Base-by-base conservation (phyloP, 2,888 invertebrate species). In the Cerastis rubricosa region DNA sequence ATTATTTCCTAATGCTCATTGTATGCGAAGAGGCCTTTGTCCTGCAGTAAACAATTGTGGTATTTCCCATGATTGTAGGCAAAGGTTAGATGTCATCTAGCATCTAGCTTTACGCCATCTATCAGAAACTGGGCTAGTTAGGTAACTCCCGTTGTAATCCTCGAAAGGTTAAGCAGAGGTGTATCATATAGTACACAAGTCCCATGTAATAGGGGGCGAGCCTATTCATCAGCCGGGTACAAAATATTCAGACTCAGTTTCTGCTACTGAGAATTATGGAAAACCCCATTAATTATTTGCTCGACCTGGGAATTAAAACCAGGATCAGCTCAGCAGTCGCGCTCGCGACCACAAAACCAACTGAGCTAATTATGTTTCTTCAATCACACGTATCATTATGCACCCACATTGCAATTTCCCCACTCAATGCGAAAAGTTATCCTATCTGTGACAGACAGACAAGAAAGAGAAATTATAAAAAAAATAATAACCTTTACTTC, bases 61-160 rank as follows among this genome's bases (percentile, higher is more conserved):
- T 71, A 49, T n/a, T 74, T 72, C 40, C 9, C 72, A 71, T 29
- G 5, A 14, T 59, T 25, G 25, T 7, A 61, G 8, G 29, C 5
- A 49, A 61, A 40, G n/a, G 35, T 22, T 29, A 19, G 8, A 54
- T 29, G 47, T 43, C 51, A 70, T 54, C 29, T 43, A 7, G 7
- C 17, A 29, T 43, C 12, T 40, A 22, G 14, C 22, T 25, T 71
- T 71, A n/a, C 9, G 9, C 9, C 29, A 49, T 49, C 17, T 6
- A 14, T 17, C 2, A 49, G n/a, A 59, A 25, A 59, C 57, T 59
- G 25, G 57, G 25, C 9, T 25, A 29, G 25, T 59, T 17, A 59
- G 17, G 7, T 14, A n/a, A 54, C n/a, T 5, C n/a, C 54, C 7
- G n/a, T 54, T 54, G 57, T 57, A 57, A 54, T n/a, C 54, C 11